Percentiles rank a stretch among this genome's conserved stretches.
phyloP scores from a whole-genome alignment of 2,797 vertebrate species.

The Sebastes matsubarae region DNA sequence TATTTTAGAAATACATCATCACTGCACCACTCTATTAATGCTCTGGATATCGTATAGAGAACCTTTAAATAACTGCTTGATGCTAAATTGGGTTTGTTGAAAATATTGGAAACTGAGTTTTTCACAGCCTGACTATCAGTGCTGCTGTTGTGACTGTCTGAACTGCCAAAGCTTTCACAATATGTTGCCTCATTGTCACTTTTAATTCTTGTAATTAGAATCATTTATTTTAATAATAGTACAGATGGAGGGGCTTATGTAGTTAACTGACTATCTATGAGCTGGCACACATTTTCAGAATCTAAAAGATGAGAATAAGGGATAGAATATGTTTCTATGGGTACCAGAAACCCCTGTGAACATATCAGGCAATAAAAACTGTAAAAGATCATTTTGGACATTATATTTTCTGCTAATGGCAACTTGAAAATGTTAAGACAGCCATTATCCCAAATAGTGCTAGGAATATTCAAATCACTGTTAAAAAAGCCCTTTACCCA shows the following conservation, averaged over 20 bases:
- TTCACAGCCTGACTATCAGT: not conserved
- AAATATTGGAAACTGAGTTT: not conserved
- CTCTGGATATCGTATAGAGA: too few relatives aligned
- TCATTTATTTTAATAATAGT: not conserved
- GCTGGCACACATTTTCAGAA: not conserved
- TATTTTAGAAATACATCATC: too few relatives aligned
- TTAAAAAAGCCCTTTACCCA: not conserved
- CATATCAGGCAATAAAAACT: not conserved
- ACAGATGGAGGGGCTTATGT: not conserved
- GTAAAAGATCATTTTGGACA: not conserved
- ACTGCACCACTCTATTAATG: too few relatives aligned
- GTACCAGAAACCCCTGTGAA: not conserved
- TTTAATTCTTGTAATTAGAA: not conserved
- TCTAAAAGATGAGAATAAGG: not conserved
- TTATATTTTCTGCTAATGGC: not conserved
- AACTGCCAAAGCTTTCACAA: not conserved
- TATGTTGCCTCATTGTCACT: not conserved
- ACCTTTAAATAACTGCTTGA: not conserved
- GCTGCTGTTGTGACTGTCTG: not conserved
- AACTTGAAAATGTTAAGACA: not conserved
- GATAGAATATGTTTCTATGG: not conserved
- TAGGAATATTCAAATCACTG: not conserved
- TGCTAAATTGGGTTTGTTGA: not conserved
- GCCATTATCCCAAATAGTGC: not conserved
- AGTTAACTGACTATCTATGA: not conserved